Evolutionary conservation across 2,888 invertebrate genomes (phyloP), one percentile per base, ranked within the genome.

Genomic region (Polylopha cassiicola): DNA sequence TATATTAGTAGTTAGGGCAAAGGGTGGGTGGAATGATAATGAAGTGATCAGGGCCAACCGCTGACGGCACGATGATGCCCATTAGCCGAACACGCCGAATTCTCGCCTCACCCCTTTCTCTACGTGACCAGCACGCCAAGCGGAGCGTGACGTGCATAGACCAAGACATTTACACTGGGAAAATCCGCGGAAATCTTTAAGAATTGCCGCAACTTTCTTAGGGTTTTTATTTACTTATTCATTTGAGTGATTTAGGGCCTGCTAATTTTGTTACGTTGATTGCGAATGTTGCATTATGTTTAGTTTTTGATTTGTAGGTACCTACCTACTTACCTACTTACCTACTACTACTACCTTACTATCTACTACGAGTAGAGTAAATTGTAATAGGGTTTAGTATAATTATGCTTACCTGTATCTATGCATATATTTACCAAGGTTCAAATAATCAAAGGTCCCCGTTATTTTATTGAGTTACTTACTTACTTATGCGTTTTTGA

Each of bases 51-150:
- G 55, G 47, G 55, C 42, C 50, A 43, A 38, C 39, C 44, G 39
- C 59, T 58, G 59, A 53, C 55, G 60, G 53, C 45, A 54, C 68
- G 69, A 75, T 73, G 75, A 71, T 62, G 65, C 59, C 58, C 60
- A 71, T 78, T 73, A 73, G 61, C 61, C 61, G 67, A 73, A 75
- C 73, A 76, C 64, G 58, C 61, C 54, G 61, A 72, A 73, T 76
- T 76, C 70, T 66, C 67, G 61, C 66, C 65, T 73, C 66, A 74
- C 73, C 75, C 76, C 71, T 79, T 76, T 62, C 56, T 47, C 44
- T 45, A 77, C 79, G 79, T 79, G 78, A 78, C 67, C 62, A 51
- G 76, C 53, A 53, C 58, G 42, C 51, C 48, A 55, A 65, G 46
- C 38, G 48, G 47, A 38, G 55, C 73, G 73, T 72, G 73, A 61